phyloP scores from a whole-genome alignment of 2,797 vertebrate genomes.

The Rhabdomys pumilio region DNA sequence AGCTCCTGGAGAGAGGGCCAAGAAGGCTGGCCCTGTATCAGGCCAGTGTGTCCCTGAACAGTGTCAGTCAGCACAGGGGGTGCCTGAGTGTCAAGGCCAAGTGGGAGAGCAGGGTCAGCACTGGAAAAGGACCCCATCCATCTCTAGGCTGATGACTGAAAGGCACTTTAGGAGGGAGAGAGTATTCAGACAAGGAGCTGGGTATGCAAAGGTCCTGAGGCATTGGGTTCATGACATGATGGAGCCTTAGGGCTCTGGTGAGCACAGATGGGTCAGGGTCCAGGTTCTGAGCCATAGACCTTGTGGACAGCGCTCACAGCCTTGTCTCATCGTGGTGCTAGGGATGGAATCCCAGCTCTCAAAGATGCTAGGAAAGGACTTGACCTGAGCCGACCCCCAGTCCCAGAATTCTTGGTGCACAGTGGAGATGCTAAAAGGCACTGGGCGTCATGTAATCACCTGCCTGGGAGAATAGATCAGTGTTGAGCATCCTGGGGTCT shows the following conservation, averaged over 20 bases:
- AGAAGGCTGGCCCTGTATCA: neutral
- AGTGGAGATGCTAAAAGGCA: neutral
- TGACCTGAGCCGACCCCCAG: neutral
- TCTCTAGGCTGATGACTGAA: neutral
- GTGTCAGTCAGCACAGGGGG: neutral
- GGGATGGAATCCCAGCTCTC: neutral
- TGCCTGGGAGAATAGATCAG: accelerated
- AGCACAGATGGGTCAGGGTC: neutral
- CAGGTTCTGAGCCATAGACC: neutral
- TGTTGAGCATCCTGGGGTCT: neutral
- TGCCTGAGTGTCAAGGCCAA: neutral
- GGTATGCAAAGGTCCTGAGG: neutral
- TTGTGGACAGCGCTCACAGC: accelerated
- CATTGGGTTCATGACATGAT: no score
- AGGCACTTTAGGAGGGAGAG: neutral
- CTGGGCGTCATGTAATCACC: accelerated
- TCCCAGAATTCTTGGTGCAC: neutral
- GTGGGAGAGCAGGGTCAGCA: neutral
- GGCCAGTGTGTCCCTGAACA: neutral
- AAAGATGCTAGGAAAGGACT: neutral
- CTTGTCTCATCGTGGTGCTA: neutral
- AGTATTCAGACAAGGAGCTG: no score
- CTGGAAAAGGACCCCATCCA: accelerated
- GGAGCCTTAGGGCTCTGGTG: accelerated
- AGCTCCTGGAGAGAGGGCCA: neutral